Conservation (phyloP, 2,797 vertebrate genomes). For the Pipistrellus pipistrellus region DNA sequence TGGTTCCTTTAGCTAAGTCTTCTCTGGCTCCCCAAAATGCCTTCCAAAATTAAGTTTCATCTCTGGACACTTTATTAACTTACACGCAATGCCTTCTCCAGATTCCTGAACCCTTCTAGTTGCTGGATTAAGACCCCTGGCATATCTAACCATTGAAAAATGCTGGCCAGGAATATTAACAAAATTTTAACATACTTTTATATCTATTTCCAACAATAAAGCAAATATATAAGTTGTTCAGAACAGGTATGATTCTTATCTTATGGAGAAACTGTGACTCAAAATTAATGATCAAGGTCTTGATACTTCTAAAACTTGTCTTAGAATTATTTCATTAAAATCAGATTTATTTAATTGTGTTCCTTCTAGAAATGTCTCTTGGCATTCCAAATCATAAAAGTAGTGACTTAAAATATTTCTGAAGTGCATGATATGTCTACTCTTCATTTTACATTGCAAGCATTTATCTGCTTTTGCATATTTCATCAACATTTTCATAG, state of each 20-base stretch:
- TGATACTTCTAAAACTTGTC: neutral
- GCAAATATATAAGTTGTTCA: neutral
- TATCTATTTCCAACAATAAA: neutral
- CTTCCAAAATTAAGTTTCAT: too few species aligned
- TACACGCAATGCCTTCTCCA: too few species aligned
- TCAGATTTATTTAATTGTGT: conserved; percentile 55
- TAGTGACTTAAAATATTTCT: conserved; percentile 62
- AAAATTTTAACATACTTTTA: neutral
- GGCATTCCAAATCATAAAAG: neutral
- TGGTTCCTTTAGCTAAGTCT: too few species aligned
- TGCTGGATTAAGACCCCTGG: too few species aligned
- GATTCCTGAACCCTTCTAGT: too few species aligned
- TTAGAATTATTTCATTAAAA: conserved; percentile 37
- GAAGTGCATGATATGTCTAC: conserved; percentile 33
- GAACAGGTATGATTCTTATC: neutral
- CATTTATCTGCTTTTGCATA: conserved; percentile 44
- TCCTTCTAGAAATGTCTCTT: neutral
- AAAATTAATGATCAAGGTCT: conserved; percentile 35
- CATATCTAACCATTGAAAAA: too few species aligned
- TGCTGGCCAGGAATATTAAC: neutral
- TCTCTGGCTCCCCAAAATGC: too few species aligned
- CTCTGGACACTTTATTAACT: too few species aligned
- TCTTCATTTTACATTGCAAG: neutral
- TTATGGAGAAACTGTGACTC: neutral
- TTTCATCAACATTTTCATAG: neutral